These are phyloP conservation scores for Hippocampus zosterae DNA, from an alignment of 2,113 vertebrate genomes.

Conservation along the genomic window DNA sequence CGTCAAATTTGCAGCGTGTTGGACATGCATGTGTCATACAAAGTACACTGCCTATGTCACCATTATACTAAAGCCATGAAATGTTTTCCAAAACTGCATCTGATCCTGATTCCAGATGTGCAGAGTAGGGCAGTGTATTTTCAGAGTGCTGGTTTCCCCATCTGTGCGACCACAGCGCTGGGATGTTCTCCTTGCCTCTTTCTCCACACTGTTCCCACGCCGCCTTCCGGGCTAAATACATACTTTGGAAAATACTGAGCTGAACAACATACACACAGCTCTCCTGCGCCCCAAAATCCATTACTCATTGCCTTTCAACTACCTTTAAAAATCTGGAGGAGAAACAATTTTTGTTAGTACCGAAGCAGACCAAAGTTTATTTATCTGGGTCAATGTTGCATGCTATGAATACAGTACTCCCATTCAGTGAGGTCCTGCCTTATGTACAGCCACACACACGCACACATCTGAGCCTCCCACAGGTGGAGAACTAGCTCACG, in stretches of 20 bases:
- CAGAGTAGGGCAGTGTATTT: conserved; percentile 61
- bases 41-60: neutral
- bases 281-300: conserved; percentile 33
- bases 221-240: conserved; percentile 63
- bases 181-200: conserved; percentile 49
- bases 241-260: conserved; percentile 63
- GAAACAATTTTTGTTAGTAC: conserved; percentile 23
- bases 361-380: conserved; percentile 27
- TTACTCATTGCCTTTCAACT: conserved; percentile 33
- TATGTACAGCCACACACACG: neutral
- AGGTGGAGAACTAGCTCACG: neutral
- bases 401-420: conserved; percentile 22
- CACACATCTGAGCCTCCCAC: neutral
- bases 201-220: conserved; percentile 62
- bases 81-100: conserved; percentile 43
- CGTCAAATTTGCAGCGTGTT: conserved; percentile 1
- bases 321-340: conserved; percentile 16
- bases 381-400: conserved; percentile 16
- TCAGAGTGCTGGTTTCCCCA: conserved; percentile 66
- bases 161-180: conserved; percentile 66
- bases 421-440: conserved; percentile 17
- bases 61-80: conserved; percentile 34
- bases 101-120: conserved; percentile 53
- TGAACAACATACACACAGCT: conserved; percentile 51
- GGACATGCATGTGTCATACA: conserved; percentile 5